phyloP scores from a whole-genome alignment of 2,797 vertebrate species.

The Coccyzus lansbergi region DNA sequence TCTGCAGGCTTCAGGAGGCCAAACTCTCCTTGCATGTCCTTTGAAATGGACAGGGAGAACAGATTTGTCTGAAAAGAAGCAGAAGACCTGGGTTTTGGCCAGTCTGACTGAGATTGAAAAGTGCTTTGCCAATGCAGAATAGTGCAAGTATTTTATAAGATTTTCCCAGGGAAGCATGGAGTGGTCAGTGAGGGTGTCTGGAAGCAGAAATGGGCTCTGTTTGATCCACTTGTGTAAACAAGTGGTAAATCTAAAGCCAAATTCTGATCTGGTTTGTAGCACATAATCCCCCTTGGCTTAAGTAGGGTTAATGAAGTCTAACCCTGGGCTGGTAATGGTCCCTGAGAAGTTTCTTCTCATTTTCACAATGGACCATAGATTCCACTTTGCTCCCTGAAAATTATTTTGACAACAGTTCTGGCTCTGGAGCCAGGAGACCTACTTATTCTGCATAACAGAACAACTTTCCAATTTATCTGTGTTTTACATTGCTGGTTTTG shows the following conservation, averaged over 20 bases:
- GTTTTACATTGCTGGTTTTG: neutral
- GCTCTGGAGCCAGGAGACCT: neutral
- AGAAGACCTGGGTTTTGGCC: neutral
- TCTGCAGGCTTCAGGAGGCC: neutral
- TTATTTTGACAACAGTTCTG: neutral
- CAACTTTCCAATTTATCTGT: neutral
- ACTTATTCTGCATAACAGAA: conserved; percentile 1
- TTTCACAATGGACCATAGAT: neutral
- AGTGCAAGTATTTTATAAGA: neutral
- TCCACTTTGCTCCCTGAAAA: neutral
- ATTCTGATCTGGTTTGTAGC: conserved; percentile 35
- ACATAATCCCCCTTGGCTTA: conserved; percentile 12
- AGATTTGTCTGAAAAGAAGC: neutral
- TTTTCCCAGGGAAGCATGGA: conserved; percentile 15
- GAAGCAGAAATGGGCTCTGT: neutral
- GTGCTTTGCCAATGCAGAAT: neutral
- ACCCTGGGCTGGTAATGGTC: conserved; percentile 1
- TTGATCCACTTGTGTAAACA: conserved; percentile 46
- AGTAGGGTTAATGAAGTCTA: conserved; percentile 36
- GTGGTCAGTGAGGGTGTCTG: neutral
- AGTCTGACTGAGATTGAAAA: neutral
- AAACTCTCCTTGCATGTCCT: neutral
- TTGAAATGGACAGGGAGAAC: fast-evolving
- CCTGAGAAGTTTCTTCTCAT: conserved; percentile 10
- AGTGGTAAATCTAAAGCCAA: conserved; percentile 44